Evolutionary conservation across 2,797 vertebrate genomes (phyloP).

Genomic region (Linurgus olivaceus): DNA sequence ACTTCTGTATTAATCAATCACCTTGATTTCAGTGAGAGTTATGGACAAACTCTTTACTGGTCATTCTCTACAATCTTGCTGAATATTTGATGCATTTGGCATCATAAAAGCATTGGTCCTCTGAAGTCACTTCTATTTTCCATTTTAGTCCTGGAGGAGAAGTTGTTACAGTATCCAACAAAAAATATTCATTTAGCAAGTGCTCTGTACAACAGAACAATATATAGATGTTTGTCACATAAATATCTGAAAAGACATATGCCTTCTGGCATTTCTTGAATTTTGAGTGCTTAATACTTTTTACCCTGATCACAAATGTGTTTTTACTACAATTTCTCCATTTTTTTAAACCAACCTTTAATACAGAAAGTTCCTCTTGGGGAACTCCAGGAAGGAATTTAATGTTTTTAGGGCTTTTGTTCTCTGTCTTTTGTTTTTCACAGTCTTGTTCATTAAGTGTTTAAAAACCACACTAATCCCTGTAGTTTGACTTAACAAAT

Average conservation of each 20-base stretch:
- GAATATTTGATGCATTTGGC: neutral
- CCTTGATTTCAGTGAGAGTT: neutral
- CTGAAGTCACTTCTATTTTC: conserved; percentile 14
- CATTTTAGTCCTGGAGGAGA: conserved; percentile 25
- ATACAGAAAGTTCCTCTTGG: neutral
- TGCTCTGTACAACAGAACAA: neutral
- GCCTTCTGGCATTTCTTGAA: conserved; percentile 48
- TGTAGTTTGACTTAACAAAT: neutral
- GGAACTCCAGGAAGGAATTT: neutral
- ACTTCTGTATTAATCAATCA: neutral
- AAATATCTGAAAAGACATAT: conserved; percentile 40
- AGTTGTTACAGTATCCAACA: conserved; percentile 13
- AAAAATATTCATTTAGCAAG: conserved; percentile 38
- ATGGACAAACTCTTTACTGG: neutral
- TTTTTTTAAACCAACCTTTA: neutral
- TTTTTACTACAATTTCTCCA: conserved; percentile 5
- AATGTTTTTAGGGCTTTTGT: neutral
- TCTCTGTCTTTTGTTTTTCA: neutral
- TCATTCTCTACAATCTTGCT: neutral
- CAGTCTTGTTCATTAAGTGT: neutral
- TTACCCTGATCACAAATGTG: conserved; percentile 21
- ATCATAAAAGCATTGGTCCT: neutral
- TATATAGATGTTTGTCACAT: conserved; percentile 35
- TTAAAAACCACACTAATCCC: neutral
- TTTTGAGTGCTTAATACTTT: conserved; percentile 48